Evolutionary conservation across 2,113 vertebrate genomes (phyloP).

Genomic region (Prunella himalayana): DNA sequence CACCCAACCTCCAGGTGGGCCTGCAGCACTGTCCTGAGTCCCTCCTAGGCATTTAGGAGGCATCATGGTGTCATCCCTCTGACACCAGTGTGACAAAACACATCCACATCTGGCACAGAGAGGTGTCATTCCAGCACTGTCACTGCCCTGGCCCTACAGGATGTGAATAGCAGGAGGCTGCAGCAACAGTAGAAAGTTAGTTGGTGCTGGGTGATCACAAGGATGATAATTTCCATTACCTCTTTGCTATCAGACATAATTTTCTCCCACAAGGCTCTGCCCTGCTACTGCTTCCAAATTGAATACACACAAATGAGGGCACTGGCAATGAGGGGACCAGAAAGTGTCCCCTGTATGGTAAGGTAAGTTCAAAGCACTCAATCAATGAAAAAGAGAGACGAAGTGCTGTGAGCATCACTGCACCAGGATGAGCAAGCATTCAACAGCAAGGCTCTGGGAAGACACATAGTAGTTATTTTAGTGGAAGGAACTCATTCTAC

Average conservation of each 20-base stretch:
- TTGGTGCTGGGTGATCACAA: background rate
- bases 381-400: background rate
- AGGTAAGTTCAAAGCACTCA: background rate
- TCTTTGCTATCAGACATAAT: background rate
- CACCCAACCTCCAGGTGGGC: background rate
- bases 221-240: background rate
- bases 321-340: background rate
- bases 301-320: background rate
- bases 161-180: background rate
- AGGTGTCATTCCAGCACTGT: background rate
- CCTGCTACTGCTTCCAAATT: fast-evolving
- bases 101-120: background rate
- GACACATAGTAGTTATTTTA: background rate
- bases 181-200: background rate
- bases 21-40: background rate
- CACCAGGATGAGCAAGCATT: background rate
- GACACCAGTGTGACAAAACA: background rate
- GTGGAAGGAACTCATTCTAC: background rate
- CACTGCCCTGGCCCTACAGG: background rate
- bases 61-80: fast-evolving
- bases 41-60: background rate
- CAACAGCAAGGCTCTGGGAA: background rate
- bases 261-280: background rate
- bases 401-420: background rate
- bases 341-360: background rate